These are phyloP conservation scores for Candoia aspera DNA, from an alignment of 2,113 vertebrate genomes.

Conservation along the genomic window DNA sequence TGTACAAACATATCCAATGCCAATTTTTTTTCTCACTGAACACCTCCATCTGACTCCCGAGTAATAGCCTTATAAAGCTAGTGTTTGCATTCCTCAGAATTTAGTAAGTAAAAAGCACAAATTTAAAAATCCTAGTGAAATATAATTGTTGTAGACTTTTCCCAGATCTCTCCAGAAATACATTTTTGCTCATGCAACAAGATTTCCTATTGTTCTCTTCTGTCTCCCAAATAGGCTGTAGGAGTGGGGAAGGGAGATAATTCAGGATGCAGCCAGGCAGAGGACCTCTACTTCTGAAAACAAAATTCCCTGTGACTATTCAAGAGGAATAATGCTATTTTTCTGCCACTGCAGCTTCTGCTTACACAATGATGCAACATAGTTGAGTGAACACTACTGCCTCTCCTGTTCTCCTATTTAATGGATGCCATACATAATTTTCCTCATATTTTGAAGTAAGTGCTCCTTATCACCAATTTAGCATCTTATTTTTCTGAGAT, in stretches of 20 bases:
- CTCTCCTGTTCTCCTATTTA: not conserved
- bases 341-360: not conserved
- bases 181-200: not conserved
- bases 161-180: not conserved
- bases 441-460: not conserved
- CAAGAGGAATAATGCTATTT: not conserved
- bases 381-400: not conserved
- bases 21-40: not conserved
- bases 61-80: conserved; percentile 3
- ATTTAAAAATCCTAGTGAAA: conserved; percentile 16
- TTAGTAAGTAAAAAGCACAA: conserved; percentile 9
- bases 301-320: not conserved
- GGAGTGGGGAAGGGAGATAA: not conserved
- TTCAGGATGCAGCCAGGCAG: not conserved
- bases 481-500: not conserved
- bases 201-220: not conserved
- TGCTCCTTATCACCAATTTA: not conserved
- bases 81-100: conserved; percentile 15
- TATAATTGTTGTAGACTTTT: conserved; percentile 17
- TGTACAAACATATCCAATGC: rapidly evolving
- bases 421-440: not conserved
- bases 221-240: not conserved
- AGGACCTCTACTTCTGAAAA: not conserved
- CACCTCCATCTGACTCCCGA: not conserved
- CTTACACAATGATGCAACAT: not conserved